These are phyloP conservation scores for Azemiops feae DNA, from an alignment of 2,113 vertebrate species.

Conservation along the genomic window DNA sequence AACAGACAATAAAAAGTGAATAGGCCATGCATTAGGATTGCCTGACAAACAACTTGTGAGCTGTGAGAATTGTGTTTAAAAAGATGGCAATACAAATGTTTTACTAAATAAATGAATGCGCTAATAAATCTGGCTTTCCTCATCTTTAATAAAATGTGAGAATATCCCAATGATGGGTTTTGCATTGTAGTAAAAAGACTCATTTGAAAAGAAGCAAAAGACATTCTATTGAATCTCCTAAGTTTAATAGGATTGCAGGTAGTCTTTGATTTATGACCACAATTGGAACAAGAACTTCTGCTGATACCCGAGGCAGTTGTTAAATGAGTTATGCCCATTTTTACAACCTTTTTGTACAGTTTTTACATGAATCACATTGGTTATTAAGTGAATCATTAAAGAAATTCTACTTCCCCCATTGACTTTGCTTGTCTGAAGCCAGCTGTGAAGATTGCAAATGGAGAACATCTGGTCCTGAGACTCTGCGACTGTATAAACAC, in stretches of 20 bases:
- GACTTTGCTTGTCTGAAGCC: no score
- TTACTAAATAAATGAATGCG: background rate
- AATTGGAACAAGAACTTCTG: no score
- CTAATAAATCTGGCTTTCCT: background rate
- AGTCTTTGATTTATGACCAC: no score
- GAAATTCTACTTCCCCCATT: no score
- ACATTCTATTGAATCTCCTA: background rate
- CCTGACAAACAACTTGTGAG: background rate
- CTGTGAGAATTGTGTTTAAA: background rate
- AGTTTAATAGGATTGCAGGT: background rate
- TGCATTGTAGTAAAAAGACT: background rate
- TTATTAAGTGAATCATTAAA: no score
- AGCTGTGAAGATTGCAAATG: no score
- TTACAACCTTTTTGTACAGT: no score
- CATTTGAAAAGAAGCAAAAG: background rate
- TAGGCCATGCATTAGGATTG: background rate
- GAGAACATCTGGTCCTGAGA: no score
- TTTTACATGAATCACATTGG: no score
- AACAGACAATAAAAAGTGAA: background rate
- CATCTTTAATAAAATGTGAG: background rate
- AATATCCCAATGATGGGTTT: background rate
- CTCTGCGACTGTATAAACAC: no score
- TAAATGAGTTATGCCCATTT: no score
- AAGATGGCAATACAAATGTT: background rate
- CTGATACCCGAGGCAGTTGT: no score